Conservation (phyloP, 1,140 invertebrate species). For the Akabosia matsudoensis region DNA sequence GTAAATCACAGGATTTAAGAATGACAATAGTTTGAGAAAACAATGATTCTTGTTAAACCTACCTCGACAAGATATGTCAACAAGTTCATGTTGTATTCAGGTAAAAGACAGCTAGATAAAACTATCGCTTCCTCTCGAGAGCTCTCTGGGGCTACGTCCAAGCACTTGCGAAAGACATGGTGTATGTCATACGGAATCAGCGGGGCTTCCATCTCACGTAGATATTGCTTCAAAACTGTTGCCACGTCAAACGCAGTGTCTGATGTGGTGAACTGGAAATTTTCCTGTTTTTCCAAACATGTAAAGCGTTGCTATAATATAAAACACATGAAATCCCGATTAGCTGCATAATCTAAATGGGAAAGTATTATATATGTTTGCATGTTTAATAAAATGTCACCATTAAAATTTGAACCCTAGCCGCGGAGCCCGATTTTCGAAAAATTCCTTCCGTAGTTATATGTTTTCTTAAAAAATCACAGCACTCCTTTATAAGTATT, state of each 20-base stretch:
- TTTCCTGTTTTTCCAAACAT: neutral
- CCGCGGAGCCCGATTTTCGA: constrained; percentile 27
- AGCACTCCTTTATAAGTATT: neutral
- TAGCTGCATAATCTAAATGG: too few relatives aligned
- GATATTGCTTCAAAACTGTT: constrained; percentile 39
- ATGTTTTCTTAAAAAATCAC: constrained; percentile 38
- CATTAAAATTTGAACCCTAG: constrained; percentile 33
- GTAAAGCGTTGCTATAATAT: constrained; percentile 32
- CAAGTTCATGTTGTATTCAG: constrained; percentile 26
- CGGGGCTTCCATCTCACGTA: constrained; percentile 32
- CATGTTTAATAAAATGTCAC: constrained; percentile 28
- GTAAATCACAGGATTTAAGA: too few relatives aligned
- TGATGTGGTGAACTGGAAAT: constrained; percentile 7
- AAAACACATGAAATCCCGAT: constrained; percentile 1
- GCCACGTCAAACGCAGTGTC: constrained; percentile 41
- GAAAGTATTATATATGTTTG: too few relatives aligned
- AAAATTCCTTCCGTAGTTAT: constrained; percentile 41
- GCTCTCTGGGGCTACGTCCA: constrained; percentile 23
- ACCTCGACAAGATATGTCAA: constrained; percentile 40
- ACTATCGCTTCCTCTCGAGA: constrained; percentile 28
- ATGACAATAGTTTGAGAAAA: too few relatives aligned
- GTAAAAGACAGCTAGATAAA: constrained; percentile 31
- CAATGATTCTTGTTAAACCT: neutral
- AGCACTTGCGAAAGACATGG: constrained; percentile 36
- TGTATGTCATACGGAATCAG: constrained; percentile 40